Conservation (phyloP, 1,140 invertebrate species). For the Aphis gossypii region DNA sequence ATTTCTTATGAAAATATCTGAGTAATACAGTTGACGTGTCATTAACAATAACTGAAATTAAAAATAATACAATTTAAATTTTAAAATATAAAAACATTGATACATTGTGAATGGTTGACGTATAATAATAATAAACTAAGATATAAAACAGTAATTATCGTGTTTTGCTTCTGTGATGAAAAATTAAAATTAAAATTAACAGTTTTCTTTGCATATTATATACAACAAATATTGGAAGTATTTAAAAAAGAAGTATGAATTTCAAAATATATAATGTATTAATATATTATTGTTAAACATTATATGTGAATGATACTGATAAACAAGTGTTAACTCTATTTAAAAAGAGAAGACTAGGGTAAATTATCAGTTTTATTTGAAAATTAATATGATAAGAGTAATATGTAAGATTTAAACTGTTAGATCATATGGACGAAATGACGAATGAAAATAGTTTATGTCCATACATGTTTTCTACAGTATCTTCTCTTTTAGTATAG, state of each 20-base stretch:
- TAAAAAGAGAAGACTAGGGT: too few relatives aligned
- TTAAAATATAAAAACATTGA: neutral
- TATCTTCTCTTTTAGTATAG: too few relatives aligned
- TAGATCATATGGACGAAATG: neutral
- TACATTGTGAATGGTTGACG: neutral
- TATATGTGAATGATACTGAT: too few relatives aligned
- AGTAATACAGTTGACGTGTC: constrained; percentile 93
- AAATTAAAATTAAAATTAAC: neutral
- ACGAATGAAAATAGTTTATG: too few relatives aligned
- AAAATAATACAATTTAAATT: neutral
- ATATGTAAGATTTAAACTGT: too few relatives aligned
- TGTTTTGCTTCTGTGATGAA: neutral
- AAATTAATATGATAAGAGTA: too few relatives aligned
- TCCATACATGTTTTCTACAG: too few relatives aligned
- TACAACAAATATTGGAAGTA: neutral
- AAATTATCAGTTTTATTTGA: too few relatives aligned
- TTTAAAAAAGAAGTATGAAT: neutral
- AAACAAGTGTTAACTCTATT: too few relatives aligned
- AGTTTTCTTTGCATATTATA: neutral
- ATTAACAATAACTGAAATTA: constrained; percentile 83
- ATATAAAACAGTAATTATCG: neutral
- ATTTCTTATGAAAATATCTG: constrained; percentile 91
- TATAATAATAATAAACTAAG: neutral
- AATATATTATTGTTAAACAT: too few relatives aligned
- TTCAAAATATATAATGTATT: neutral